A percentile compares a stretch with the other conserved stretches of the same genome.
phyloP scores from a whole-genome alignment of 2,888 invertebrate genomes.

The Cheilosia vernalis region DNA sequence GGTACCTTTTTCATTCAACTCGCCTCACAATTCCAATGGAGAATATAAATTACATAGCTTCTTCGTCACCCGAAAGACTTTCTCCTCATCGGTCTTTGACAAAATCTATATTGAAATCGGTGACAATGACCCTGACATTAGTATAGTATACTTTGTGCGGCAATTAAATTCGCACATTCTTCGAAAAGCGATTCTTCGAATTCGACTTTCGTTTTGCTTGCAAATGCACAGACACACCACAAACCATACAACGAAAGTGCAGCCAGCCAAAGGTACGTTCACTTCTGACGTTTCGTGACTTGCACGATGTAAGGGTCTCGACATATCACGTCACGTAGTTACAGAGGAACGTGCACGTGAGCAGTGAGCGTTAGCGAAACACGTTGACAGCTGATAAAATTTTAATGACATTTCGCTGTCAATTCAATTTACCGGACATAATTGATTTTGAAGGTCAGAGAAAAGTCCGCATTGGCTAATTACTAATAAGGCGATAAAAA shows the following conservation, averaged over 20 bases:
- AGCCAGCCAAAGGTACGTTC: not conserved
- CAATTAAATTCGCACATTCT: slow-evolving; percentile 6
- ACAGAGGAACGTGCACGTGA: slow-evolving; percentile 52
- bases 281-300: slow-evolving; percentile 16
- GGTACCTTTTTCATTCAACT: too few relatives aligned
- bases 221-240: slow-evolving; percentile 13
- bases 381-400: slow-evolving; percentile 56
- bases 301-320: not conserved
- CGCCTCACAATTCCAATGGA: too few relatives aligned
- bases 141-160: not conserved
- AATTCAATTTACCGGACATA: slow-evolving; percentile 12
- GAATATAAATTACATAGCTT: too few relatives aligned
- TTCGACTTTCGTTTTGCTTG: slow-evolving; percentile 25
- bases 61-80: too few relatives aligned
- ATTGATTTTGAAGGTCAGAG: slow-evolving; percentile 41
- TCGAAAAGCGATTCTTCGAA: not conserved
- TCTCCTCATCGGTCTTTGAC: too few relatives aligned
- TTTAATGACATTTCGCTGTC: slow-evolving; percentile 54
- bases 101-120: not conserved
- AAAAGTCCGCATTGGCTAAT: slow-evolving; percentile 15
- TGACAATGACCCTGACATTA: slow-evolving; percentile 20
- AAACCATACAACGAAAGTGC: slow-evolving; percentile 13
- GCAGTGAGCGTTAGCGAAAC: slow-evolving; percentile 21
- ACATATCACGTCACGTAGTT: slow-evolving; percentile 46
- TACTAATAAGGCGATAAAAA: slow-evolving; percentile 12